Evolutionary conservation across 2,113 vertebrate species (phyloP).

Genomic region (Sander vitreus): DNA sequence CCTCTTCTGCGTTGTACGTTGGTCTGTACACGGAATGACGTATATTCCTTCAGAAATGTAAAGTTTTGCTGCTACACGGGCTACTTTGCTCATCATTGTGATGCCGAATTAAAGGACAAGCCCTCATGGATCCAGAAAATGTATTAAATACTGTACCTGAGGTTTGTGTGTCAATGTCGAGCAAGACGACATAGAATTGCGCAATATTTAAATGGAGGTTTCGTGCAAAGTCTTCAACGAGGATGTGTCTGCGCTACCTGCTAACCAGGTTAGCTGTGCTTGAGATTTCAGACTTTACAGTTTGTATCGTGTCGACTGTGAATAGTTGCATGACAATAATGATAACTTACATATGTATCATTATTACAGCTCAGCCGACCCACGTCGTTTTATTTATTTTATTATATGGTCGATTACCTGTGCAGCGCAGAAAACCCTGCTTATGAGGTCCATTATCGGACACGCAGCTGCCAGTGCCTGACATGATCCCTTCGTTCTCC

Average conservation of each 20-base stretch:
- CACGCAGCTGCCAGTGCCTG: not conserved
- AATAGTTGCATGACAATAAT: not conserved
- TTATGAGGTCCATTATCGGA: conserved; percentile 32
- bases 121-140: accelerated
- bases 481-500: not conserved
- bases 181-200: not conserved
- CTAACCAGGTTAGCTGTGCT: conserved; percentile 13
- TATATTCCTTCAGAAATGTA: conserved; percentile 18
- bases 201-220: not conserved
- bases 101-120: not conserved
- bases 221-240: not conserved
- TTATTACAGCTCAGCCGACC: not conserved
- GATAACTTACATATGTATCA: not conserved
- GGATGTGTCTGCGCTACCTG: not conserved
- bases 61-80: not conserved
- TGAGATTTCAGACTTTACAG: not conserved
- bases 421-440: not conserved
- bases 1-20: not conserved
- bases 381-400: not conserved
- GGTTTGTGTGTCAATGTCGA: not conserved
- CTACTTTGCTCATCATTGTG: accelerated
- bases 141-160: accelerated
- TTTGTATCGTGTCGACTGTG: not conserved
- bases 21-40: conserved; percentile 14
- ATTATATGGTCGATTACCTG: not conserved